Evolutionary conservation across 2,113 vertebrate species (phyloP), one percentile per base, ranked within the genome.

Genomic region (Manacus vitellinus): DNA sequence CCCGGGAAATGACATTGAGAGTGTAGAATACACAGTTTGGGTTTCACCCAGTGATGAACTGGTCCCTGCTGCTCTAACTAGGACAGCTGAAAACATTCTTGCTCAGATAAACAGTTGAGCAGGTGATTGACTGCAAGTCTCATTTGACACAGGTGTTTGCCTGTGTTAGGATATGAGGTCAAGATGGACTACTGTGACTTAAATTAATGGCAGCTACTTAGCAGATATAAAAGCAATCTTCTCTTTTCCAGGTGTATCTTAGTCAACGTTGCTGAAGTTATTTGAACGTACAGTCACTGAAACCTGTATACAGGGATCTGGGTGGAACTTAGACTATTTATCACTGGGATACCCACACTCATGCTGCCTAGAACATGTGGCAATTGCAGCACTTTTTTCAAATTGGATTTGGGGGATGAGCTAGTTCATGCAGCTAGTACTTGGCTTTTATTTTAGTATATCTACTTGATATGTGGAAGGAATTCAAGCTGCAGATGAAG

Each of bases 401-500:
- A 76, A 67, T 1, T 83, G 41, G 13, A 12, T 85, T 75, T 93
- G 47, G 19, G 25, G 31, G 25, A 39, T 71, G 71, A 77, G 49
- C 25, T 73, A 25, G 17, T 56, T 78, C 78, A 24, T 65, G 58
- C 47, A 78, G 31, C 43, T 46, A 47, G 44, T 51, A 12, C 47
- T 76, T 83, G 54, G 54, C 67, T 92, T 90, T 93, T 80, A 70
- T 73, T 93, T 93, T 95, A 20, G 8, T 63, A 1, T 77, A 44
- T 77, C 75, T 89, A 55, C 70, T 51, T 55, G 47, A 78, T 89
- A 92, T 10, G 41, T 80, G 62, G 78, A 94, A 81, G 78, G 87
- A 83, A 75, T 94, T 95, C 73, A 81, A 78, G n/a, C 31, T 91
- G 68, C 67, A 93, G 83, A 75, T 49, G 58, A 85, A 75, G 89